phyloP scores from a whole-genome alignment of 2,113 vertebrate genomes.

The Plectropomus leopardus region DNA sequence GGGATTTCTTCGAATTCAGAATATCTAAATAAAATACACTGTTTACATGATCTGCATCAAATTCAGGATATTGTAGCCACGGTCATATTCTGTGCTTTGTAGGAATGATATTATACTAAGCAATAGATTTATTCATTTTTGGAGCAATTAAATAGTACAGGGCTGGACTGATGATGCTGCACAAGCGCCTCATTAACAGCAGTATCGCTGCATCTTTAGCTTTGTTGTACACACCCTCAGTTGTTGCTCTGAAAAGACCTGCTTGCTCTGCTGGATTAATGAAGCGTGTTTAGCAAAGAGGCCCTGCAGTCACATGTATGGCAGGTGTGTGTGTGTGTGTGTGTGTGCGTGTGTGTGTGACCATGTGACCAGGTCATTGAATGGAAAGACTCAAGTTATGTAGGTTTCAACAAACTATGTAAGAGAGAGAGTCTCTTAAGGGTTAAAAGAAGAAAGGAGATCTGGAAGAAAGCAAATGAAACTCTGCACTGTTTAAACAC shows the following conservation, averaged over 20 bases:
- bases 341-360: too few species aligned
- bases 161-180: background rate
- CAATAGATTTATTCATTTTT: too few species aligned
- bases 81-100: background rate
- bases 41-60: too few species aligned
- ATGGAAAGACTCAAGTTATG: conserved; percentile 1
- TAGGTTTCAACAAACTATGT: background rate
- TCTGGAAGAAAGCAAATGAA: conserved; percentile 2
- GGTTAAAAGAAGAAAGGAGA: conserved; percentile 1
- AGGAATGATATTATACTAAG: background rate
- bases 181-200: too few species aligned
- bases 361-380: background rate
- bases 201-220: too few species aligned
- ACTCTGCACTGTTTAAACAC: background rate
- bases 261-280: background rate
- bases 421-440: background rate
- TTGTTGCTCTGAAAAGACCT: too few species aligned
- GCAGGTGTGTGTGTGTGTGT: background rate
- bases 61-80: too few species aligned
- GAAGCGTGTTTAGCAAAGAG: conserved; percentile 4
- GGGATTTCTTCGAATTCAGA: too few species aligned
- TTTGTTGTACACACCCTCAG: too few species aligned
- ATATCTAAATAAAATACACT: too few species aligned
- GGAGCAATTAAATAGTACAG: background rate
- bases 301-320: background rate